Conservation (phyloP, 2,888 invertebrate genomes). For the Lasioglossum figueresi region DNA sequence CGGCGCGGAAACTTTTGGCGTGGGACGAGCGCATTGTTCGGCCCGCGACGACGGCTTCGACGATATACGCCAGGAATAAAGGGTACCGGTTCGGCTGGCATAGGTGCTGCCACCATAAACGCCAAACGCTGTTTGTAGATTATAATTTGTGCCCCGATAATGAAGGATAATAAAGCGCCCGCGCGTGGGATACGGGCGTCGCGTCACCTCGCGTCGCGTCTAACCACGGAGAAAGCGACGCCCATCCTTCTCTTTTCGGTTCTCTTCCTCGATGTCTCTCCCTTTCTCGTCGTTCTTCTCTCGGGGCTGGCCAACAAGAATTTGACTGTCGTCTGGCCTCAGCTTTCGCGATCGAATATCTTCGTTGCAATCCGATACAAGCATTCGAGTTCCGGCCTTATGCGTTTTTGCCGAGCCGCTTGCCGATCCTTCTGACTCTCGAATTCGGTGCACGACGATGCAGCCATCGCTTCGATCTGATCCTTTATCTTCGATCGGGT, state of each 20-base stretch:
- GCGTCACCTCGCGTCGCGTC: not conserved
- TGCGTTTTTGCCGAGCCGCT: not conserved
- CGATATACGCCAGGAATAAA: slow-evolving; percentile 57
- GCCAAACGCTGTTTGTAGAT: slow-evolving; percentile 66
- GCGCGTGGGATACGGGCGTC: slow-evolving; percentile 54
- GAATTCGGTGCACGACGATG: not conserved
- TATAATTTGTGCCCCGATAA: slow-evolving; percentile 72
- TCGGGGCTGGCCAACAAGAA: not conserved
- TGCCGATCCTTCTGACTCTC: not conserved
- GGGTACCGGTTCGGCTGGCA: slow-evolving; percentile 52
- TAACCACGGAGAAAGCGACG: slow-evolving; percentile 29
- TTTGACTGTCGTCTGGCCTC: slow-evolving; percentile 5
- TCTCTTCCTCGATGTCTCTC: not conserved
- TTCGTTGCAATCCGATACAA: not conserved
- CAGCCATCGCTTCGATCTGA: not conserved
- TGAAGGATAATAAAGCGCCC: slow-evolving; percentile 71
- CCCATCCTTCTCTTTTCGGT: not conserved
- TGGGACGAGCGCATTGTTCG: slow-evolving; percentile 64
- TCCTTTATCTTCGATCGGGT: not conserved
- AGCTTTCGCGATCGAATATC: slow-evolving; percentile 2
- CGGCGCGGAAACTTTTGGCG: slow-evolving; percentile 39
- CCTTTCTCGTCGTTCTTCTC: slow-evolving; percentile 1
- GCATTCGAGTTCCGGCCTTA: not conserved
- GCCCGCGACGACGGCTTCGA: slow-evolving; percentile 50
- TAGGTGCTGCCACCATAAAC: slow-evolving; percentile 63